These are phyloP conservation scores for Colostygia pectinataria DNA, from an alignment of 2,888 invertebrate species.

Conservation along the genomic window DNA sequence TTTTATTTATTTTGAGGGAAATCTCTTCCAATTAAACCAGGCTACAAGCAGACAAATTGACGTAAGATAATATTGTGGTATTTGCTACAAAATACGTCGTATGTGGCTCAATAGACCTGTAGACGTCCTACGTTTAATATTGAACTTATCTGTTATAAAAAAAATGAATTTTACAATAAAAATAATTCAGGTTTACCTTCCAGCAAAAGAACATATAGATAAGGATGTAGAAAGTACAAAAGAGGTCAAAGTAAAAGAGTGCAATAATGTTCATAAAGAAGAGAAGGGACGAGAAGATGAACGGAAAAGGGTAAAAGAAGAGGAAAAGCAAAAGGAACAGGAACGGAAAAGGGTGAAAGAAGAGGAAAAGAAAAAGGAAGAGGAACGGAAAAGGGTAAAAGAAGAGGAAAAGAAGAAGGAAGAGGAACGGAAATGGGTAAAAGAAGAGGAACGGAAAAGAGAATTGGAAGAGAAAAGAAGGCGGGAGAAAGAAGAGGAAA, in stretches of 20 bases:
- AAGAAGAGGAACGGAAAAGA: conserved; percentile 42
- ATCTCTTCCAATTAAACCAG: too few species aligned
- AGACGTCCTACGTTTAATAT: too few species aligned
- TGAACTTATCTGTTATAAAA: too few species aligned
- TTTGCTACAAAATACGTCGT: too few species aligned
- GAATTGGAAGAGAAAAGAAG: conserved; percentile 50
- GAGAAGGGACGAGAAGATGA: conserved; percentile 49
- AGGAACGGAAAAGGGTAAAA: conserved; percentile 37
- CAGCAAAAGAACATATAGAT: conserved; percentile 76
- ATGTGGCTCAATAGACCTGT: too few species aligned
- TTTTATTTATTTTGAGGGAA: too few species aligned
- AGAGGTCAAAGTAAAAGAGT: conserved; percentile 78
- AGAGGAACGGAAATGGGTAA: conserved; percentile 36
- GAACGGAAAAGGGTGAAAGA: conserved; percentile 57
- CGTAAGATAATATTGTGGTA: too few species aligned
- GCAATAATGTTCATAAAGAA: conserved; percentile 60
- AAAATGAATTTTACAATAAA: not conserved
- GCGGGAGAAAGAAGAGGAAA: conserved; percentile 64
- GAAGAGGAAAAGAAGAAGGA: conserved; percentile 51
- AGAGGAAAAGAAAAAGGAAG: conserved; percentile 62
- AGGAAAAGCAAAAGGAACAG: conserved; percentile 56
- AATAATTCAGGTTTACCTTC: conserved; percentile 35
- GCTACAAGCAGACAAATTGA: too few species aligned
- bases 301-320: conserved; percentile 45
- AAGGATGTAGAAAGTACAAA: conserved; percentile 77